These are phyloP conservation scores for Drosophila mercatorum DNA, from an alignment of 2,888 invertebrate genomes.

Conservation along the genomic window DNA sequence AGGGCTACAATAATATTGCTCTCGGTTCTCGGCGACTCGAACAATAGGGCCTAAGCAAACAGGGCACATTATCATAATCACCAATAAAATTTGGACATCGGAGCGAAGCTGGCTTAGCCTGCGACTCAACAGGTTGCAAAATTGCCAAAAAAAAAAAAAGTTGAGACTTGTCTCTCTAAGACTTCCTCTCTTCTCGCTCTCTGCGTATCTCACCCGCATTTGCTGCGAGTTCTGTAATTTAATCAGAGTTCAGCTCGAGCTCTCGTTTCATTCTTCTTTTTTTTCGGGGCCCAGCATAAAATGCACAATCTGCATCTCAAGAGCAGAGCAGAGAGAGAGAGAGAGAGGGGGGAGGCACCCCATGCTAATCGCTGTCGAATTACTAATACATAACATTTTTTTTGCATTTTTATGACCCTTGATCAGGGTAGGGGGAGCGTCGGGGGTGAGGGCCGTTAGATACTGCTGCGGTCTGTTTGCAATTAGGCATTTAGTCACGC, in stretches of 20 bases:
- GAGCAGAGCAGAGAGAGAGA: not conserved
- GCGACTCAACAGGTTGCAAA: constrained; percentile 46
- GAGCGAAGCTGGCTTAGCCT: constrained; percentile 36
- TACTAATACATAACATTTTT: constrained; percentile 46
- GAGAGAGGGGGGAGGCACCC: not conserved
- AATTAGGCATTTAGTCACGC: constrained; percentile 77
- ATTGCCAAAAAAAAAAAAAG: constrained; percentile 1
- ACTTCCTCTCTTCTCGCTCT: constrained; percentile 32
- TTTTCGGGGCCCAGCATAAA: constrained; percentile 66
- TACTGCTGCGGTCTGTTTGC: constrained; percentile 53
- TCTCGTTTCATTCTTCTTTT: constrained; percentile 2
- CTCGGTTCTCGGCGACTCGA: constrained; percentile 12
- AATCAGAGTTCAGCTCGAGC: constrained; percentile 45
- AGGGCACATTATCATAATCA: constrained; percentile 74
- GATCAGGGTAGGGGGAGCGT: not conserved
- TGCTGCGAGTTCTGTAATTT: constrained; percentile 53
- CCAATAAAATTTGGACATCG: constrained; percentile 68
- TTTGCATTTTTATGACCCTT: constrained; percentile 72
- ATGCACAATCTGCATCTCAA: constrained; percentile 67
- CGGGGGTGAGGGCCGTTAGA: constrained; percentile 4
- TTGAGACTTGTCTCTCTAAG: constrained; percentile 17
- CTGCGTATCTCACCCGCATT: constrained; percentile 62
- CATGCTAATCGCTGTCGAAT: constrained; percentile 76
- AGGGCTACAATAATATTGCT: constrained; percentile 62
- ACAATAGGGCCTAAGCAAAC: constrained; percentile 61